Conservation (phyloP, 2,888 invertebrate species). For the Erebia palarica region DNA sequence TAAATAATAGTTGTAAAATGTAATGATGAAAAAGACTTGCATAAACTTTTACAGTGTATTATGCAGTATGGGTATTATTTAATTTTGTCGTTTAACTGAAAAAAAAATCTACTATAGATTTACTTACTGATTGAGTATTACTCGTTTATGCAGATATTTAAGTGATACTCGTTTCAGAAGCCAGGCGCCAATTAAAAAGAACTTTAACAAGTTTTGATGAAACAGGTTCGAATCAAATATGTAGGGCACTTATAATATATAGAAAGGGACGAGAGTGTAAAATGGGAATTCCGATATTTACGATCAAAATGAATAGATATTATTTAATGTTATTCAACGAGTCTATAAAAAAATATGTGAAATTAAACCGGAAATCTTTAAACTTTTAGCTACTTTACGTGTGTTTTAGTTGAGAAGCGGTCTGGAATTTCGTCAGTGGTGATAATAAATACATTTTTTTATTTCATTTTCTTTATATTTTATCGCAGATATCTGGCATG, state of each 20-base stretch:
- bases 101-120: no score
- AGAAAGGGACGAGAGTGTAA: background rate
- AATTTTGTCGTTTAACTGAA: no score
- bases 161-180: background rate
- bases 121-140: no score
- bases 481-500: constrained; percentile 5
- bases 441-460: background rate
- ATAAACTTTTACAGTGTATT: no score
- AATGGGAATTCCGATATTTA: constrained; percentile 1
- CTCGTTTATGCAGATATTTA: background rate
- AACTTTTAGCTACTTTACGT: background rate
- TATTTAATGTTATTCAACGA: background rate
- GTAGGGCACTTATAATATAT: background rate
- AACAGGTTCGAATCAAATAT: background rate
- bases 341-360: background rate
- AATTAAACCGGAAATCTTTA: background rate
- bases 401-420: no score
- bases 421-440: no score
- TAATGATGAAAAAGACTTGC: no score
- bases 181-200: background rate
- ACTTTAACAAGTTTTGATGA: background rate
- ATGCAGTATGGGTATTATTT: no score
- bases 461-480: background rate
- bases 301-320: background rate
- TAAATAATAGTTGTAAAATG: no score